Evolutionary conservation across 2,113 vertebrate genomes (phyloP), one percentile per base, ranked within the genome.

Genomic region (Labrus mixtus): DNA sequence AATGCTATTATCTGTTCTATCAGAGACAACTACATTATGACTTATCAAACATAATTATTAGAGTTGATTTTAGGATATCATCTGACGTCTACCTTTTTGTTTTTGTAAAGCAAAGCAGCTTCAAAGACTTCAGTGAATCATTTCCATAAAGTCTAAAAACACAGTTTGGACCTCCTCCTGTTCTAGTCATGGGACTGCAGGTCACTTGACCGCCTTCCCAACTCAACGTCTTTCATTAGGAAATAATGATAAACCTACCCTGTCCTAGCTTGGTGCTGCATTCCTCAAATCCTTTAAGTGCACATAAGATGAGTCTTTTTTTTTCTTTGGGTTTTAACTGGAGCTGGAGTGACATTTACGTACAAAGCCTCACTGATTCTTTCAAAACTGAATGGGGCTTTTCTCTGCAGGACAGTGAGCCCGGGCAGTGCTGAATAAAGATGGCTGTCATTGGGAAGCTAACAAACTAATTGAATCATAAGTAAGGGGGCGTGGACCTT

Each of bases 151-250:
- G 54, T 48, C 17, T 23, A 41, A 29, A 50, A 15, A n/a, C 20
- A n/a, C 19, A 39, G 11, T 60, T 46, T 7, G 7, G 39, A 46
- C 46, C 19, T 79, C 67, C 33, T 76, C 8, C 20, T 29, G 36
- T 50, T 63, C 12, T 2, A 73, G 88, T 92, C 92, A 93, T 86
- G 90, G 67, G 93, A 89, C 86, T 59, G 58, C 53, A 72, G 70
- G 83, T 92, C 90, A 91, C 82, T 76, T 89, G 90, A 94, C 76
- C 43, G 37, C 55, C 79, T 22, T 83, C 72, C 72, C 41, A 68
- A 79, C 90, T 62, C 68, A 76, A 79, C 61, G 91, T 78, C 79
- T 76, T 71, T 82, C 80, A 91, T 94, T 92, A 93, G 41, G 55
- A 81, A 63, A 72, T 37, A 45, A 69, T 50, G 79, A 90, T 87